Base-by-base conservation (phyloP, 64 coral and sea anemone species). In the Dendrophyllia cribrosa region DNA sequence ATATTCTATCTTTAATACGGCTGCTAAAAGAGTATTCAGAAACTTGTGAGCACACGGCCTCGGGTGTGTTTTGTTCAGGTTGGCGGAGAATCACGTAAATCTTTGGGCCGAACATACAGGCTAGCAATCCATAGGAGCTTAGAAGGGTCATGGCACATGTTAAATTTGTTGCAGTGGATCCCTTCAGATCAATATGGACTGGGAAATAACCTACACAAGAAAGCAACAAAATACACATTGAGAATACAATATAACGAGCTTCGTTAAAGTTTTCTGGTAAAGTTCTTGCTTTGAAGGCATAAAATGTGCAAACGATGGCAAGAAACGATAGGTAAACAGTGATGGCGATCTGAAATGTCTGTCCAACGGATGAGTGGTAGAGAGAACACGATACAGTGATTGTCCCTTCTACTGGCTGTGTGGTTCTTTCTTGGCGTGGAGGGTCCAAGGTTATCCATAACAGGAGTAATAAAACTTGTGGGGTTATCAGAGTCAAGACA, bases 61-160 rank as follows among this genome's bases (percentile, higher is more conserved):
- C 59, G 3, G 66, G 23, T 0, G 91, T 93, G 21, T 93, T 93
- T 61, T 87, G 56, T 60, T 93, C 91, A 24, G 91, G 91, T 11
- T 87, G 58, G 8, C 52, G 64, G 7, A 87, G 24, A 50, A 93
- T 79, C 0, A 93, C 71, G 60, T 87, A 93, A 5, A 93, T 66
- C 64, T 93, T 93, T 4, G 91, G 91, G 26, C 46, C 72, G 58
- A 93, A 93, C 81, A 93, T 93, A 23, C 91, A 93, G 47, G 64
- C n/a, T 12, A 87, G 60, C 24, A 93, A 55, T 0, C 91, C 91
- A 59, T 93, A 84, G 1, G 61, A 84, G n/a, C 62, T 88, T 6
- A 88, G 20, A 74, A 88, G 86, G 1, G 51, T 76, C 70, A 43
- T 51, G 3, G 70, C 70, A 17, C 68, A 73, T 20, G 68, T 76